Evolutionary conservation across 37 sponge, comb jelly and placozoan species (phyloP).

Genomic region (Haliclona indistincta): DNA sequence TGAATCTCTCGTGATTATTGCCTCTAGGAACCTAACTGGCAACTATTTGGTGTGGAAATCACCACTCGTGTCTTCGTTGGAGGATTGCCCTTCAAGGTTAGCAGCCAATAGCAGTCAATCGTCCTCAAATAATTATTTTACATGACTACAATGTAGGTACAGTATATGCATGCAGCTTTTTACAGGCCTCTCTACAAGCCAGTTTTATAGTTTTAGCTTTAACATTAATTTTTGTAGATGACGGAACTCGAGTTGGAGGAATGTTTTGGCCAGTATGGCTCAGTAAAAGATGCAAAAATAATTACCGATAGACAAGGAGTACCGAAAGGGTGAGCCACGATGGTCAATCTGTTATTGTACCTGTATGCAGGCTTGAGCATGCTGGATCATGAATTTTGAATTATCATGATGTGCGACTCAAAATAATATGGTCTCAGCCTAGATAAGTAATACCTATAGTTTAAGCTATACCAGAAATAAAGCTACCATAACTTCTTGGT

Average conservation of each 20-base stretch:
- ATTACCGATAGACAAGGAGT: slow-evolving; percentile 80
- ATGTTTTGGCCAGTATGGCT: slow-evolving; percentile 76
- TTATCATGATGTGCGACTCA: no score
- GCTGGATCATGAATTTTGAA: no score
- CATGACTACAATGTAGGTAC: neutral
- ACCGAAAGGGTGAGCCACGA: slow-evolving; percentile 68
- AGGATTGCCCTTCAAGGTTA: slow-evolving; percentile 76
- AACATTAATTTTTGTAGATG: slow-evolving; percentile 38
- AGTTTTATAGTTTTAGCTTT: neutral
- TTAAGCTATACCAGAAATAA: no score
- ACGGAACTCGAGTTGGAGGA: slow-evolving; percentile 76
- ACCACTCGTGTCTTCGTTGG: slow-evolving; percentile 86
- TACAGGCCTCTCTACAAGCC: no score
- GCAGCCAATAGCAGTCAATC: no score
- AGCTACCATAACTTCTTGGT: no score
- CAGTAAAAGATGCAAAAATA: slow-evolving; percentile 77
- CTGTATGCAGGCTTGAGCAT: neutral
- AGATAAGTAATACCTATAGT: no score
- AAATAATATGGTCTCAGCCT: no score
- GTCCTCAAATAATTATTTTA: neutral
- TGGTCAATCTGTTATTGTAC: neutral
- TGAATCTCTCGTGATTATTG: no score
- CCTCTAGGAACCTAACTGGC: no score
- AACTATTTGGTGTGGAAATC: slow-evolving; percentile 85
- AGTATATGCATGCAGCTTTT: no score